phyloP scores from a whole-genome alignment of 2,888 invertebrate genomes.

The Drosophila mimica region DNA sequence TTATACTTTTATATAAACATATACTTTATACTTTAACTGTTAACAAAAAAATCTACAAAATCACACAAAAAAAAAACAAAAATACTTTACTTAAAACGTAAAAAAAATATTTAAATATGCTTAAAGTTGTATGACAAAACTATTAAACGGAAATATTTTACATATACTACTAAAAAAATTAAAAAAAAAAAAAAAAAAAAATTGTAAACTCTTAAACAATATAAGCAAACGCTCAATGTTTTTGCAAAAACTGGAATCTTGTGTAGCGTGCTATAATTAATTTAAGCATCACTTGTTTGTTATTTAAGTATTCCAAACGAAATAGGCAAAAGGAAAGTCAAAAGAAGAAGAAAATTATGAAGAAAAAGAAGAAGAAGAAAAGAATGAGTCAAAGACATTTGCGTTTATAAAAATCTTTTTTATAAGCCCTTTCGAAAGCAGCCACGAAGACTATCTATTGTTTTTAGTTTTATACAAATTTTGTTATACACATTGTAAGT shows the following conservation, averaged over 20 bases:
- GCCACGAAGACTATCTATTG: conserved; percentile 32
- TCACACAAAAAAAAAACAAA: conserved; percentile 16
- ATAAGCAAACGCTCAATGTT: conserved; percentile 70
- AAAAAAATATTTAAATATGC: conserved; percentile 60
- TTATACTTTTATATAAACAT: conserved; percentile 81
- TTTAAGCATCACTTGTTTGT: conserved; percentile 60
- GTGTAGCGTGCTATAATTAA: conserved; percentile 64
- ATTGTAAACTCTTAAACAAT: conserved; percentile 37
- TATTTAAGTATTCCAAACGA: conserved; percentile 62
- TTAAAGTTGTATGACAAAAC: conserved; percentile 60
- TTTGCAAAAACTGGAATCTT: conserved; percentile 69
- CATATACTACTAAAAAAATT: conserved; percentile 35
- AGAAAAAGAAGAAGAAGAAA: conserved; percentile 4
- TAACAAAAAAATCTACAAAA: conserved; percentile 55
- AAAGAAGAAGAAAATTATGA: neutral
- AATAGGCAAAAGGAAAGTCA: conserved; percentile 1
- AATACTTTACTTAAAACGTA: conserved; percentile 15
- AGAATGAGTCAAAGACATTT: conserved; percentile 69
- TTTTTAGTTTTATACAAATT: conserved; percentile 45
- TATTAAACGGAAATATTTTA: conserved; percentile 59
- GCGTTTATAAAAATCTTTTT: conserved; percentile 41
- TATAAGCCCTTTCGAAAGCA: conserved; percentile 23
- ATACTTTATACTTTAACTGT: conserved; percentile 81
- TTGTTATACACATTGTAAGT: conserved; percentile 27
- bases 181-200: conserved; percentile 8